Percentiles rank a stretch among this genome's conserved stretches.
phyloP scores from a whole-genome alignment of 92 coral and sea anemone genomes.

The Isaurus tuberculatus region DNA sequence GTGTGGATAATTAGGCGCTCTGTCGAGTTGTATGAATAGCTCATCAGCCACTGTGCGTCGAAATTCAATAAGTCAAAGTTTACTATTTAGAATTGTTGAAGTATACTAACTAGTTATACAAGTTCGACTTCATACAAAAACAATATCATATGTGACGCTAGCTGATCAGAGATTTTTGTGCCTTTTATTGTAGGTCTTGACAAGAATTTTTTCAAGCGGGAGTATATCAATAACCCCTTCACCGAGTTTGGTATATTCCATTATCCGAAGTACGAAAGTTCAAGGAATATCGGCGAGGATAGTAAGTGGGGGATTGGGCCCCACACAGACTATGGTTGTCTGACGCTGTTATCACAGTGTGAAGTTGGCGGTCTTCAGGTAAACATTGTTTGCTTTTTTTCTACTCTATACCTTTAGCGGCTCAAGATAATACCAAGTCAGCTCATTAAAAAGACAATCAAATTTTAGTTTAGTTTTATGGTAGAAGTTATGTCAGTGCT shows the following conservation, averaged over 20 bases:
- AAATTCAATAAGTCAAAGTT: no score
- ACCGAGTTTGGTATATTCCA: constrained; percentile 48
- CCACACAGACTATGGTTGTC: constrained; percentile 38
- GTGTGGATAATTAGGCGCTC: no score
- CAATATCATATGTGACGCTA: neutral
- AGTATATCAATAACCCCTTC: constrained; percentile 38
- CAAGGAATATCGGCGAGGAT: constrained; percentile 13
- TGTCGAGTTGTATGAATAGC: no score
- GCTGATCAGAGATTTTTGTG: neutral
- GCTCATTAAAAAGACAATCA: no score
- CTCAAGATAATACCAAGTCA: no score
- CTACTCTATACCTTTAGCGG: neutral
- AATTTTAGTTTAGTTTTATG: no score
- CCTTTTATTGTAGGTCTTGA: constrained; percentile 14
- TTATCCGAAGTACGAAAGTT: constrained; percentile 16
- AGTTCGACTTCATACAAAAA: neutral
- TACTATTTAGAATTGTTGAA: no score
- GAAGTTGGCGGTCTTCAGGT: constrained; percentile 40
- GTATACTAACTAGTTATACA: no score
- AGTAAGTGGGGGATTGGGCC: constrained; percentile 45
- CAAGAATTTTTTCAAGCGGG: constrained; percentile 20
- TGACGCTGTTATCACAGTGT: constrained; percentile 38
- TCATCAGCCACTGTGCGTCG: no score
- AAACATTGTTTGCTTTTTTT: neutral
- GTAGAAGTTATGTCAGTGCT: no score